Conservation (phyloP, 2,888 invertebrate species). For the Alsophila aescularia region DNA sequence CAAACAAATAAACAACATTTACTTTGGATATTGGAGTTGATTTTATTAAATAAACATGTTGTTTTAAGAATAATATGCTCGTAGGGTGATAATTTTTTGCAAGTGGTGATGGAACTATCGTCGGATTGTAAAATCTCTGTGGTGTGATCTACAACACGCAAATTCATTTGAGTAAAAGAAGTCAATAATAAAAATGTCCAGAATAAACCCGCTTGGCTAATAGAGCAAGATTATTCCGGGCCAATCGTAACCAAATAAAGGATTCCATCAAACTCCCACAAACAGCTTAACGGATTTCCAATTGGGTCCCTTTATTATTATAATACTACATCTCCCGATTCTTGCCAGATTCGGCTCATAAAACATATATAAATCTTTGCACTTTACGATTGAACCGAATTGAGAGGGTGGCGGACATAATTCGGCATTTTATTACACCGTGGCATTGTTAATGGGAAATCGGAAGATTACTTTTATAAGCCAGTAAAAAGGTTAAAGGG, state of each 20-base stretch:
- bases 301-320: conserved; percentile 17
- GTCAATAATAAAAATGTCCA: background rate
- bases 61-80: no score
- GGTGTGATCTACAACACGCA: no score
- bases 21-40: no score
- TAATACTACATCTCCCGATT: conserved; percentile 10
- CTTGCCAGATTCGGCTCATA: conserved; percentile 27
- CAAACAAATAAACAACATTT: no score
- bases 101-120: no score
- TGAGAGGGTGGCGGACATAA: conserved; percentile 29
- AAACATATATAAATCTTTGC: conserved; percentile 32
- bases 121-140: no score
- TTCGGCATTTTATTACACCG: conserved; percentile 38
- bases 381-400: conserved; percentile 36
- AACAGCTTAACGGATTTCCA: conserved; percentile 16
- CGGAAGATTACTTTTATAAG: conserved; percentile 44
- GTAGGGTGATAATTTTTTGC: no score
- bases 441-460: conserved; percentile 40
- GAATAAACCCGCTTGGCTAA: background rate
- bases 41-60: no score
- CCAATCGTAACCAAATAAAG: conserved; percentile 9
- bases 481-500: conserved; percentile 38
- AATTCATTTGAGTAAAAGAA: background rate
- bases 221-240: conserved; percentile 1
- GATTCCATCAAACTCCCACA: conserved; percentile 13